Evolutionary conservation across 2,888 invertebrate genomes (phyloP).

Genomic region (Caenorhabditis doughertyi): DNA sequence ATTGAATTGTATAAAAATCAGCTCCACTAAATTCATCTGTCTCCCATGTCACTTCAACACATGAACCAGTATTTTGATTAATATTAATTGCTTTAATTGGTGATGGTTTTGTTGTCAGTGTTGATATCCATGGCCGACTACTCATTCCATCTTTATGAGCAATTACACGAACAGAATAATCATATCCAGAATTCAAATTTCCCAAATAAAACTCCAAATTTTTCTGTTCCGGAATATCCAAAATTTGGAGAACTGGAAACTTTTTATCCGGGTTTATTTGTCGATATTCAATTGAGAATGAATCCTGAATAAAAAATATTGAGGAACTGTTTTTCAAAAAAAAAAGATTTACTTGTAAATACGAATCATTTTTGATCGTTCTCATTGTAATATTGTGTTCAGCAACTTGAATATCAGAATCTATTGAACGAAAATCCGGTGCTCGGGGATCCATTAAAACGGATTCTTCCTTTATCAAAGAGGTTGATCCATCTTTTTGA

Average conservation of each 20-base stretch:
- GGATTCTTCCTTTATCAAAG: conserved; percentile 79
- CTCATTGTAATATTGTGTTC: conserved; percentile 80
- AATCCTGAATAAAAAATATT: conserved; percentile 57
- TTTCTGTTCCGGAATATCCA: conserved; percentile 80
- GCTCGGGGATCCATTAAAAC: conserved; percentile 79
- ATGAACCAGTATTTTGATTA: conserved; percentile 74
- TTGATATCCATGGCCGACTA: conserved; percentile 78
- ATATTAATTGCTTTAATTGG: conserved; percentile 69
- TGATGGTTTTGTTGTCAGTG: conserved; percentile 77
- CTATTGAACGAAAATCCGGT: conserved; percentile 71
- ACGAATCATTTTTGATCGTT: conserved; percentile 76
- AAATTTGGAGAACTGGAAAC: conserved; percentile 79
- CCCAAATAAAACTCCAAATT: conserved; percentile 80
- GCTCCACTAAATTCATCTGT: conserved; percentile 55
- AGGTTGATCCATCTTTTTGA: conserved; percentile 74
- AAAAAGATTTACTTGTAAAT: conserved; percentile 74
- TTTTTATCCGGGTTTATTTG: conserved; percentile 80
- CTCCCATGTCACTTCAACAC: conserved; percentile 77
- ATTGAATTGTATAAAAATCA: conserved; percentile 56
- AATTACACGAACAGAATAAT: conserved; percentile 78
- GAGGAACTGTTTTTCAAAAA: neutral
- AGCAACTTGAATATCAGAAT: conserved; percentile 70
- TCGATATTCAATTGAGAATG: conserved; percentile 76
- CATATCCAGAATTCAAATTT: conserved; percentile 79
- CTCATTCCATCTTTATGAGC: conserved; percentile 79